These are phyloP conservation scores for Clarias macrocephalus DNA, from an alignment of 2,113 vertebrate genomes.

Conservation along the genomic window DNA sequence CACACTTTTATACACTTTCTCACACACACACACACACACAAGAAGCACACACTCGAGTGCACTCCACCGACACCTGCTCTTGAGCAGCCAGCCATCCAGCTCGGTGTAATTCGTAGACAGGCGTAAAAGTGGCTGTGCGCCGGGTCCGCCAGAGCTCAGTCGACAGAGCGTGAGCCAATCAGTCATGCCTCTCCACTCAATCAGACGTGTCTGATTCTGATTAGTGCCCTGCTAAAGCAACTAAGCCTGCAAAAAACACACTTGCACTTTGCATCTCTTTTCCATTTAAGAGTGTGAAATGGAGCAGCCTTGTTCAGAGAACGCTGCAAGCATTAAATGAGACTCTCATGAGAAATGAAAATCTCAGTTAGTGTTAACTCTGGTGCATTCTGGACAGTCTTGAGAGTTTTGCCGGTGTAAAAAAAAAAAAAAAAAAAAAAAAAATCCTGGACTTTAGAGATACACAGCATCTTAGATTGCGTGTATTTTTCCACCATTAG, in stretches of 20 bases:
- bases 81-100: slow-evolving; percentile 43
- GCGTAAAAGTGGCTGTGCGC: slow-evolving; percentile 51
- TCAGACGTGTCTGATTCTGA: slow-evolving; percentile 59
- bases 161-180: slow-evolving; percentile 56
- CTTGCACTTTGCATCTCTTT: slow-evolving; percentile 50
- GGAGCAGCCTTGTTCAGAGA: slow-evolving; percentile 34
- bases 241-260: slow-evolving; percentile 45
- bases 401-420: neutral
- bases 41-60: slow-evolving; percentile 32
- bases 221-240: slow-evolving; percentile 52
- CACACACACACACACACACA: slow-evolving; percentile 5
- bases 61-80: slow-evolving; percentile 53
- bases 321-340: slow-evolving; percentile 26
- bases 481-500: slow-evolving; percentile 7
- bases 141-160: slow-evolving; percentile 44
- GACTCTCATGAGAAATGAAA: slow-evolving; percentile 32
- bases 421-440: no score
- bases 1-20: neutral
- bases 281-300: slow-evolving; percentile 53
- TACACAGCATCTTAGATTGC: neutral
- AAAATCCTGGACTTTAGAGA: neutral
- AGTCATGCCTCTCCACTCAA: slow-evolving; percentile 58
- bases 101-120: slow-evolving; percentile 53
- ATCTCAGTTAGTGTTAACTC: slow-evolving; percentile 9
- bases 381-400: neutral